Evolutionary conservation across 2,797 vertebrate genomes (phyloP).

Genomic region (Cirrhinus molitorella): DNA sequence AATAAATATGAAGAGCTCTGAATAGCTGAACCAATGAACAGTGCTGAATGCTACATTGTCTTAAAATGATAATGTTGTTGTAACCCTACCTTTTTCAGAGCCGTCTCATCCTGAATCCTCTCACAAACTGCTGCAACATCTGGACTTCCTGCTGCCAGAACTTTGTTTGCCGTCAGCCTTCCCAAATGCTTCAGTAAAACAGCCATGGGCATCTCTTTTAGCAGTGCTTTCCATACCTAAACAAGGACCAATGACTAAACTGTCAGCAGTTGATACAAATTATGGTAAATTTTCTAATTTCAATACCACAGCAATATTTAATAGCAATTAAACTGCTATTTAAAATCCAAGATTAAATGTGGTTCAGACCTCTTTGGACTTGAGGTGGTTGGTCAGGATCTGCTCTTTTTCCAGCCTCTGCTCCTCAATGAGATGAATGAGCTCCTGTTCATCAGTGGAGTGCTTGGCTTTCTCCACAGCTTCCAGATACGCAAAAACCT

Average conservation of each 20-base stretch:
- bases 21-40: background rate
- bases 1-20: background rate
- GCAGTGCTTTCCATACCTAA: conserved; percentile 90
- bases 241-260: background rate
- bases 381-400: conserved; percentile 89
- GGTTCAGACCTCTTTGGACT: conserved; percentile 86
- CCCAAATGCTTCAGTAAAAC: conserved; percentile 85
- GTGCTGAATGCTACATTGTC: background rate
- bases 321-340: too few relatives aligned
- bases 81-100: conserved; percentile 83
- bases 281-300: too few relatives aligned
- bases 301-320: too few relatives aligned
- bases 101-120: conserved; percentile 84
- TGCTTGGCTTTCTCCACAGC: conserved; percentile 91
- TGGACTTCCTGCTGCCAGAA: conserved; percentile 85
- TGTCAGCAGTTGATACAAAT: too few relatives aligned
- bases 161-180: conserved; percentile 87
- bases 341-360: too few relatives aligned
- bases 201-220: conserved; percentile 91
- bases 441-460: conserved; percentile 89
- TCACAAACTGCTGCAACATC: conserved; percentile 88
- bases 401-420: conserved; percentile 89
- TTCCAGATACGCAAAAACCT: conserved; percentile 88
- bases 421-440: conserved; percentile 90
- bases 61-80: background rate